These are phyloP conservation scores for Eulemur albifrons DNA, from an alignment of 2,797 vertebrate genomes.

Conservation along the genomic window DNA sequence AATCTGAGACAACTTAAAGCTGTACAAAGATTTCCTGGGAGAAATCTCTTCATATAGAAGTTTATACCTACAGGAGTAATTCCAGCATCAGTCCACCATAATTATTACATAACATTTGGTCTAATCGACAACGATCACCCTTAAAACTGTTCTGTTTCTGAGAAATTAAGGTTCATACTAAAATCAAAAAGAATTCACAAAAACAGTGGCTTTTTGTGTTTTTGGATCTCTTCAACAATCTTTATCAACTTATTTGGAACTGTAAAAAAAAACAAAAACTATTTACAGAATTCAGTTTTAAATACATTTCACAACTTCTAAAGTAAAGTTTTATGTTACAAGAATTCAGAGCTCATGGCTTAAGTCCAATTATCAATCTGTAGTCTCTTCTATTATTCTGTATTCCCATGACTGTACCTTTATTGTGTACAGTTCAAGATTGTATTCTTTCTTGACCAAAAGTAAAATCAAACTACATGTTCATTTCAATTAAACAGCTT, in stretches of 20 bases:
- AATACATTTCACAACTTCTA: conserved; percentile 89
- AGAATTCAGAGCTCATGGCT: conserved; percentile 85
- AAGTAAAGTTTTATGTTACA: conserved; percentile 88
- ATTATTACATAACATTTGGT: conserved; percentile 83
- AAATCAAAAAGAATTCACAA: conserved; percentile 86
- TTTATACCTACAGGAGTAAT: conserved; percentile 80
- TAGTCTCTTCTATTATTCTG: conserved; percentile 80
- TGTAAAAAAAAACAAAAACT: conserved; percentile 87
- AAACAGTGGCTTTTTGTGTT: conserved; percentile 85
- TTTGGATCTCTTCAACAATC: conserved; percentile 87
- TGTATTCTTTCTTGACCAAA: conserved; percentile 80
- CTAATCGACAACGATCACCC: conserved; percentile 85
- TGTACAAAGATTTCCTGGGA: conserved; percentile 87
- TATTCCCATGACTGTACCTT: conserved; percentile 78
- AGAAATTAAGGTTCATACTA: conserved; percentile 85
- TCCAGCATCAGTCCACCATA: conserved; percentile 83
- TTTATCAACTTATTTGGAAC: conserved; percentile 87
- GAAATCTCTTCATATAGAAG: conserved; percentile 83
- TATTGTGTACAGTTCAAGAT: conserved; percentile 81
- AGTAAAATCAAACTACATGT: conserved; percentile 79
- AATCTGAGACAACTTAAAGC: conserved; percentile 88
- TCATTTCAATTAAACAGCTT: conserved; percentile 85
- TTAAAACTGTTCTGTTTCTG: conserved; percentile 88
- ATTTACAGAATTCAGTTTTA: conserved; percentile 91
- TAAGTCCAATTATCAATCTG: conserved; percentile 84